Percentiles rank a stretch among this genome's conserved stretches.
Conservation (phyloP, 2,113 vertebrate genomes). For the Tonatia bakeri region DNA sequence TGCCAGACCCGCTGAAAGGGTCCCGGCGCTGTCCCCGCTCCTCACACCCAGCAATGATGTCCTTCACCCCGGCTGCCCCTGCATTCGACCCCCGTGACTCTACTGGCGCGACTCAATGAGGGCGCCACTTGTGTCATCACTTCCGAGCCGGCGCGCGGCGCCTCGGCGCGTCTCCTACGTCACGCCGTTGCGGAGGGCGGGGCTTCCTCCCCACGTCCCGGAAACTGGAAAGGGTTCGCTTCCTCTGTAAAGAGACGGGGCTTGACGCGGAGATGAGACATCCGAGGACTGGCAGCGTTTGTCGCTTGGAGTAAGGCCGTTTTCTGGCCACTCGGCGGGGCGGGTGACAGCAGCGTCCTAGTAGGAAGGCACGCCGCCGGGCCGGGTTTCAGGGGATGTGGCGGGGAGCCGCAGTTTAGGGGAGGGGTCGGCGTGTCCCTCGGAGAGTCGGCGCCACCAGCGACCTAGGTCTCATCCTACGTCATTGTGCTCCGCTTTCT, state of each 20-base stretch:
- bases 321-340: no score
- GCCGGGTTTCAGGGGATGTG: background rate
- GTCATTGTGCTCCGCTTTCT: background rate
- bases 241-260: fast-evolving
- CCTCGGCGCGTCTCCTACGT: fast-evolving
- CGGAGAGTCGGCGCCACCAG: background rate
- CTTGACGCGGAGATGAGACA: fast-evolving
- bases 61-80: fast-evolving
- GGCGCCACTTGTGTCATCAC: fast-evolving
- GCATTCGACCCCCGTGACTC: fast-evolving
- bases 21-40: background rate
- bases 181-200: background rate
- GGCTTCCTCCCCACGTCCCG: background rate
- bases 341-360: background rate
- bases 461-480: background rate
- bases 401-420: background rate
- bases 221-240: background rate
- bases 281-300: fast-evolving
- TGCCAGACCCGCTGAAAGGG: background rate
- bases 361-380: background rate
- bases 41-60: fast-evolving
- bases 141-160: fast-evolving
- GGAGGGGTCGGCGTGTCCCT: background rate
- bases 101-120: fast-evolving
- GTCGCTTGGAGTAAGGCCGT: fast-evolving